Base-by-base conservation (phyloP, 1,140 invertebrate genomes). In the Scaptodrosophila lebanonensis region DNA sequence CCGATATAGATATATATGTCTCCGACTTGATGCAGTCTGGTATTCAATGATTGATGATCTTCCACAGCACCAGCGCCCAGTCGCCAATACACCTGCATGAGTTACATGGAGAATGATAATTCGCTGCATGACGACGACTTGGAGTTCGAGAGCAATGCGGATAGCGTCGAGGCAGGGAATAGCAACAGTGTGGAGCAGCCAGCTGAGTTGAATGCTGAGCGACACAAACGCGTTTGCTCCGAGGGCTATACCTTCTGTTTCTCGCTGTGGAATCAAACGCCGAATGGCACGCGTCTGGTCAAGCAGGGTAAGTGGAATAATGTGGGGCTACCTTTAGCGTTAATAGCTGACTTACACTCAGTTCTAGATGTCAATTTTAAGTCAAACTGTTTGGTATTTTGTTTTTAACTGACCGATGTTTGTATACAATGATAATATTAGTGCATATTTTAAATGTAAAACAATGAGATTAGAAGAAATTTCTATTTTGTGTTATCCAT, bases 191-290 rank as follows among this genome's bases (percentile, higher is more conserved):
- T 29, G 1, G 64, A 66, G 11, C 22, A 52, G 39, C 62, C 40
- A 79, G 25, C 22, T 59, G 9, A 62, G 30, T 3, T 18, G 35
- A 0, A 25, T 50, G 29, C 45, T 4, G 60, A 62, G 32, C 58
- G 63, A n/a, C 64, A 75, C 18, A 47, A 38, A 25, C 64, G 83
- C 9, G 62, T 40, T 25, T 85, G 83, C 36, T 40, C 50, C 1
- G 61, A 75, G 12, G 77, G 71, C 1, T 85, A 83, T 4, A 85
- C 73, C 35, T 85, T 82, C 27, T 85, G 83, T 16, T 85, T 85
- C 25, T 70, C 77, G 0, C 58, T 85, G 6, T 85, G 83, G 83
- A 71, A 70, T 30, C 70, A 85, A 33, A 70, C 62, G 1, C 15
- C 54, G 3, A 76, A 85, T 40, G 77, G 79, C 7, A 66, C 67